These are phyloP conservation scores for Chrysopilus asiliformis DNA, from an alignment of 2,888 invertebrate species.

Conservation along the genomic window DNA sequence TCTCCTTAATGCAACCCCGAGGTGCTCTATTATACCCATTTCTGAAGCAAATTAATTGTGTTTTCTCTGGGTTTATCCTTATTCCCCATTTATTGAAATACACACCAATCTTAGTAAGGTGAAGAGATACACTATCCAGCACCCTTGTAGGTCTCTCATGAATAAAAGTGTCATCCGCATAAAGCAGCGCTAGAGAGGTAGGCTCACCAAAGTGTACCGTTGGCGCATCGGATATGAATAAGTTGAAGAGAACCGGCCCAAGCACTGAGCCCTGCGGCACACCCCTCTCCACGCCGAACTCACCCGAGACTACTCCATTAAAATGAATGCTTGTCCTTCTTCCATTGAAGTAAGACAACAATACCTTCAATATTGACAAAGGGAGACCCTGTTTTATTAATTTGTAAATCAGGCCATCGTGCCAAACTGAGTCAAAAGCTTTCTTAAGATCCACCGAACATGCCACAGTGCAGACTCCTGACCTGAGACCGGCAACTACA, in stretches of 20 bases:
- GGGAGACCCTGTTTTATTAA: not conserved
- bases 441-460: not conserved
- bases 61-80: conserved; percentile 1
- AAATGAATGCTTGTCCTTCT: not conserved
- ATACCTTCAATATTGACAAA: not conserved
- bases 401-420: conserved; percentile 1
- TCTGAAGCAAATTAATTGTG: conserved; percentile 5
- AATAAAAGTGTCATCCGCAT: conserved; percentile 5
- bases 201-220: not conserved
- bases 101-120: not conserved
- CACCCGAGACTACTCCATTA: not conserved
- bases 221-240: conserved; percentile 3
- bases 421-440: conserved; percentile 2
- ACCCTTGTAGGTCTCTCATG: not conserved
- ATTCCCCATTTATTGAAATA: conserved; percentile 1
- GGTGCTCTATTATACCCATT: conserved; percentile 1
- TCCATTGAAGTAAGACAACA: not conserved
- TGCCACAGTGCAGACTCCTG: no score
- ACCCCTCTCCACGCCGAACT: not conserved
- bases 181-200: not conserved
- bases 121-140: not conserved
- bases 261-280: conserved; percentile 5
- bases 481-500: no score
- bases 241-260: conserved; percentile 5
- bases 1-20: not conserved